These are phyloP conservation scores for Amphiprion percula DNA, from an alignment of 2,113 vertebrate genomes.

Conservation along the genomic window DNA sequence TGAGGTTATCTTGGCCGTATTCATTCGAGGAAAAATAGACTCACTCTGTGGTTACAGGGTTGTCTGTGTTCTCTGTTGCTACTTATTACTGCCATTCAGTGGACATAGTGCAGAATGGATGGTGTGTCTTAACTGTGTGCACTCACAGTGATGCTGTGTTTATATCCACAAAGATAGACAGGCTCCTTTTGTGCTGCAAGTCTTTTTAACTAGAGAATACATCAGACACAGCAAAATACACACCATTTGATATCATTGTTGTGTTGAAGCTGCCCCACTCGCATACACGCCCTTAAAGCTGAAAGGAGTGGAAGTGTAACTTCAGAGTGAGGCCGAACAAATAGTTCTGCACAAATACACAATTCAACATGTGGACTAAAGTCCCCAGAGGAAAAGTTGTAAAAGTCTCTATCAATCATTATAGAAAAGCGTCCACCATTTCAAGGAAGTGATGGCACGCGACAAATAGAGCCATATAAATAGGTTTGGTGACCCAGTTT, in stretches of 20 bases:
- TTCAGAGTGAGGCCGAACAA: slow-evolving; percentile 22
- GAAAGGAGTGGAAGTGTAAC: slow-evolving; percentile 15
- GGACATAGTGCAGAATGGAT: slow-evolving; percentile 21
- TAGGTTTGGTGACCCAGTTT: slow-evolving; percentile 60
- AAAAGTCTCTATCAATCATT: slow-evolving; percentile 36
- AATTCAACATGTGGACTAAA: slow-evolving; percentile 13
- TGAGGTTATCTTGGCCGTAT: slow-evolving; percentile 25
- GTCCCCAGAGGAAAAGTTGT: slow-evolving; percentile 21
- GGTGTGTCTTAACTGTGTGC: slow-evolving; percentile 9
- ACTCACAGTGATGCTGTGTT: slow-evolving; percentile 39
- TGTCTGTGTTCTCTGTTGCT: slow-evolving; percentile 30
- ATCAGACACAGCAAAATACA: slow-evolving; percentile 6
- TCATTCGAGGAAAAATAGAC: slow-evolving; percentile 23
- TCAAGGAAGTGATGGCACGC: slow-evolving; percentile 49
- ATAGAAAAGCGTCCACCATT: neutral
- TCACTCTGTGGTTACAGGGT: slow-evolving; percentile 30
- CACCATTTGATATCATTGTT: slow-evolving; percentile 13
- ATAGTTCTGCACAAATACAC: slow-evolving; percentile 4
- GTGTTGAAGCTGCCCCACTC: slow-evolving; percentile 11
- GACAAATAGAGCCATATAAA: slow-evolving; percentile 43
- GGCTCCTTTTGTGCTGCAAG: slow-evolving; percentile 49
- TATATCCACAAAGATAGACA: slow-evolving; percentile 35
- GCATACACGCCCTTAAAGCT: neutral
- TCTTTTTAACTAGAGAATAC: slow-evolving; percentile 14
- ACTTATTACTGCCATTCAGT: slow-evolving; percentile 19